Evolutionary conservation across 2,113 vertebrate genomes (phyloP), one percentile per base, ranked within the genome.

Genomic region (Electrona antarctica): DNA sequence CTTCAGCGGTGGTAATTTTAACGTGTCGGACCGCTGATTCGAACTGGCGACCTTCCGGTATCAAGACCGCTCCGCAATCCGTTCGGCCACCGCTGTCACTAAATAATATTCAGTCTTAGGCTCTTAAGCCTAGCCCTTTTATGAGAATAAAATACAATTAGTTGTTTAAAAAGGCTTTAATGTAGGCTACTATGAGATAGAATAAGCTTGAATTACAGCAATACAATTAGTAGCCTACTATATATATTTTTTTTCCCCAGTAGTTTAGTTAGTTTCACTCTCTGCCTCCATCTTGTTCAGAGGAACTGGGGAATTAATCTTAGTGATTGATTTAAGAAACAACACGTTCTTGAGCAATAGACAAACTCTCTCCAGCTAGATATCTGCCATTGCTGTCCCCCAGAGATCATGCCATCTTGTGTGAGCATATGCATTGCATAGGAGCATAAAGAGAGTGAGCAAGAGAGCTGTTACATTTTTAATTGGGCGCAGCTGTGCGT

Each of bases 401-500:
- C 12, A 45, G 28, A 5, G 28, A 68, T 61, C 11, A 15, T 60
- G 59, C 68, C 59, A 67, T 13, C 4, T 15, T 46, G 9, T 56
- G 45, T 2, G 21, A 48, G 55, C 14, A 15, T 33, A 33, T 8
- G 33, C 46, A 4, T 9, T 15, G 33, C 54, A 67, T 57, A 57
- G 55, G 29, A 51, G 11, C 52, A 64, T 11, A 70, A 12, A 61
- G 28, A 71, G 8, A 58, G 2, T 41, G 33, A 2, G 13, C 21
- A 71, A 60, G 29, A 48, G 2, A 46, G 61, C 33, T 33, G 50
- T 56, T 71, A 47, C 3, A 63, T 33, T 83, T 78, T 85, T 85
- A 80, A 85, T 84, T 84, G 77, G 60, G 57, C 28, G 66, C 73
- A 80, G 62, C 67, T 78, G 67, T 77, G 69, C 58, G 13, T 73